A percentile compares a stretch with the other conserved stretches of the same genome.
Evolutionary conservation across 2,888 invertebrate genomes (phyloP).

Genomic region (Netelia inedita): DNA sequence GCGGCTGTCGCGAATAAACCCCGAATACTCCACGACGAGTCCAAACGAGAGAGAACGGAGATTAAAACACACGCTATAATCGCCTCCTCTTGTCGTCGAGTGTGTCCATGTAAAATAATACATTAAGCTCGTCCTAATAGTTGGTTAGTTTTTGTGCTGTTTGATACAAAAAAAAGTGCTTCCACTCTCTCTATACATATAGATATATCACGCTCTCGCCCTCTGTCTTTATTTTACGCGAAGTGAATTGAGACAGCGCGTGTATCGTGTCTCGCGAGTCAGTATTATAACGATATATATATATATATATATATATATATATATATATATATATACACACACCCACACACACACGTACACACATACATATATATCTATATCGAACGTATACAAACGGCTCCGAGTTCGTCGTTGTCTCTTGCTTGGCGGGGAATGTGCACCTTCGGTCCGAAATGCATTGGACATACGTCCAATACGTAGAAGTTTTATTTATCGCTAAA

Average conservation of each 20-base stretch:
- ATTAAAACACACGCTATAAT: neutral
- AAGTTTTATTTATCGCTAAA: slow-evolving; percentile 14
- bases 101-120: slow-evolving; percentile 77
- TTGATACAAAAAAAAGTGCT: slow-evolving; percentile 60
- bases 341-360: too few relatives aligned
- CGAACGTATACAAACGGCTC: neutral
- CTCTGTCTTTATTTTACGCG: slow-evolving; percentile 14
- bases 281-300: neutral
- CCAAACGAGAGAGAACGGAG: slow-evolving; percentile 30
- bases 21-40: slow-evolving; percentile 15
- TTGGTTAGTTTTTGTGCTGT: slow-evolving; percentile 78
- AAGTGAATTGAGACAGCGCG: slow-evolving; percentile 2
- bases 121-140: slow-evolving; percentile 71
- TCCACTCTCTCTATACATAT: slow-evolving; percentile 28
- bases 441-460: slow-evolving; percentile 10
- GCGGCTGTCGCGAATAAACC: slow-evolving; percentile 69
- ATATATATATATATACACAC: neutral
- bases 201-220: slow-evolving; percentile 16
- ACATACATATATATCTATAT: neutral
- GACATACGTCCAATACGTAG: slow-evolving; percentile 14
- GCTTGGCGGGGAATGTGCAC: slow-evolving; percentile 32
- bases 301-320: neutral
- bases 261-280: neutral
- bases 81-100: neutral
- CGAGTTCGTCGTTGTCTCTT: neutral